Conservation (phyloP, 2,113 vertebrate species). For the Entelurus aequoreus region DNA sequence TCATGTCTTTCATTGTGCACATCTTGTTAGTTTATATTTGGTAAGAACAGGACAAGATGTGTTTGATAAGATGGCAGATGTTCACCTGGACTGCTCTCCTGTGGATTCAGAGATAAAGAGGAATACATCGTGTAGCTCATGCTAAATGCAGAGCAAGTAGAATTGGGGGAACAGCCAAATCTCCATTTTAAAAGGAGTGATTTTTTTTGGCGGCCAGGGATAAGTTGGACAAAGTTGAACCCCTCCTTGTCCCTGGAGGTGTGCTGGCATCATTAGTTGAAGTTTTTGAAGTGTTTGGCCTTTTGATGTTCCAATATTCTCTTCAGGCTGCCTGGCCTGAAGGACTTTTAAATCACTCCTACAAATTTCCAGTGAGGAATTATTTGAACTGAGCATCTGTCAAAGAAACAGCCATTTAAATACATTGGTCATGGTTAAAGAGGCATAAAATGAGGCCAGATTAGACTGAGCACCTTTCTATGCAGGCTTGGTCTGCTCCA, state of each 20-base stretch:
- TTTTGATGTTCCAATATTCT: slow-evolving; percentile 78
- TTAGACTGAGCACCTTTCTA: slow-evolving; percentile 74
- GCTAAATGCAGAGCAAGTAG: slow-evolving; percentile 43
- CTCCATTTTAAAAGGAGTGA: slow-evolving; percentile 64
- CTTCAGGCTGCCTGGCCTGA: slow-evolving; percentile 71
- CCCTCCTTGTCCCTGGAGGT: slow-evolving; percentile 62
- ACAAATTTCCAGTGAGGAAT: slow-evolving; percentile 78
- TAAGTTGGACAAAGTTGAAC: slow-evolving; percentile 62
- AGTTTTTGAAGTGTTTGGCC: slow-evolving; percentile 78
- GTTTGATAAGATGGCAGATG: slow-evolving; percentile 41
- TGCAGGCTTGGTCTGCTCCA: slow-evolving; percentile 42
- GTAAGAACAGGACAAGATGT: slow-evolving; percentile 34
- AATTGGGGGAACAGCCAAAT: slow-evolving; percentile 61
- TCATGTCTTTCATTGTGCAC: slow-evolving; percentile 23
- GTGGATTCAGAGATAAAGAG: slow-evolving; percentile 42
- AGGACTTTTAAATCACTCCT: slow-evolving; percentile 78
- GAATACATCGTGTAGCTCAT: slow-evolving; percentile 56
- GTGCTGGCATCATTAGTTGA: slow-evolving; percentile 73
- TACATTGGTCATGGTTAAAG: slow-evolving; percentile 78
- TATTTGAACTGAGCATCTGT: slow-evolving; percentile 76
- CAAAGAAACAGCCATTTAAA: slow-evolving; percentile 78
- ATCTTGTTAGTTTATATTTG: slow-evolving; percentile 30
- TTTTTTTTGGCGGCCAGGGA: slow-evolving; percentile 59
- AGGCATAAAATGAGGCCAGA: slow-evolving; percentile 80
- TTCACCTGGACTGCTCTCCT: slow-evolving; percentile 31